Evolutionary conservation across 2,888 invertebrate species (phyloP), one percentile per base, ranked within the genome.

Genomic region (Selenia dentaria): DNA sequence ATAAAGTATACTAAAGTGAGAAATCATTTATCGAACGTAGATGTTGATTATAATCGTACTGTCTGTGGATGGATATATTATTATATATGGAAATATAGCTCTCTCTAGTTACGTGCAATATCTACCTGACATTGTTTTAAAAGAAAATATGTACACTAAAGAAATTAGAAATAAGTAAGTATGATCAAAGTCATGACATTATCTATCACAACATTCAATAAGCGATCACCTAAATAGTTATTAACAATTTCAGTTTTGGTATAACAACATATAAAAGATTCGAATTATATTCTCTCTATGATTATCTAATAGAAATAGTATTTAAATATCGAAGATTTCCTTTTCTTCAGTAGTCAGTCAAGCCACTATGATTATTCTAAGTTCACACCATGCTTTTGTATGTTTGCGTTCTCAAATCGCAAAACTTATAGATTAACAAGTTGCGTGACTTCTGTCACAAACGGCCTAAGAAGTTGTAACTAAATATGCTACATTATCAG

Each of bases 221-320:
- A 74, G 74, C 70, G 72, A 62, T 16, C 66, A 62, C 64, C 65
- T 69, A 73, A 46, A 55, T 58, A 64, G 26, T 25, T 25, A 31
- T 32, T 67, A 64, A 74, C 67, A 73, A 70, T 70, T 52, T 73
- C 59, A 67, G 63, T 75, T 73, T 74, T 73, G 71, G 70, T 77
- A 73, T 74, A 79, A 78, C 75, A 79, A 72, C 73, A 79, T 75
- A 72, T 74, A 76, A 79, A 80, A 81, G 71, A 79, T 74, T 79
- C 72, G 77, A 81, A 83, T 79, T 56, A 78, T 70, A 82, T 77
- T 81, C 78, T 72, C 78, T 72, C 70, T 75, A 69, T 74, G 76
- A 70, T 70, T 70, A 54, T 55, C 46, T 64, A 70, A 68, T 61
- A 65, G 59, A 67, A 66, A 67, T 57, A 51, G 54, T 67, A 32